Evolutionary conservation across 2,113 vertebrate species (phyloP), one percentile per base, ranked within the genome.

Genomic region (Syngnathoides biaculeatus): DNA sequence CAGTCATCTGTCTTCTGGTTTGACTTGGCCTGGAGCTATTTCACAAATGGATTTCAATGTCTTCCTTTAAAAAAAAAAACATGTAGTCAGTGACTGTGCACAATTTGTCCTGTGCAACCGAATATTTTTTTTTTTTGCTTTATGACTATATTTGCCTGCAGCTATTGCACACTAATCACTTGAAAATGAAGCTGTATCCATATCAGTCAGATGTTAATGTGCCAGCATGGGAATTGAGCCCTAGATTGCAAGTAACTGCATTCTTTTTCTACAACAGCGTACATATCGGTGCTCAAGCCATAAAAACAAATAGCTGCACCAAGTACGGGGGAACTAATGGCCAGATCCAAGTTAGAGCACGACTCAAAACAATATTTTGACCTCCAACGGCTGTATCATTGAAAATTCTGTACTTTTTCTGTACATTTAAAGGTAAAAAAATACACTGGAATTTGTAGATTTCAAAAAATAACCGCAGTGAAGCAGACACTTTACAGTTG

Each of bases 1-100:
- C 78, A 77, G 57, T 80, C 76, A 67, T 66, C 67, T 66, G 66
- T 72, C 78, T 55, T 56, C 48, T 62, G 73, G 2, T 71, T 75
- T 81, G 71, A 67, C 42, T 35, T 3, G 6, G 30, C 30, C 30
- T 35, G 55, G 35, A 17, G 60, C 69, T 1, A 0, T 55, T 60
- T 76, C 63, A 60, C 71, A 71, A 20, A 19, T 47, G 40, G n/a
- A 59, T 70, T 84, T 74, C 60, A 13, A 64, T 84, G 69, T 80
- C 82, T 69, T 74, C 62, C 38, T 67, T 64, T 42, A 45, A 30
- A 39, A 38, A 38, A 4, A 67, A 40, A 22, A 72, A 53, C 12
- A 40, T 0, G 68, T 69, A n/a, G 68, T 8, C 50, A 52, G 63
- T 24, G 10, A 53, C 9, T 53, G 3, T 48, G 14, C 15, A 15